Base-by-base conservation (phyloP, 2,113 vertebrate species). In the Callionymus lyra region DNA sequence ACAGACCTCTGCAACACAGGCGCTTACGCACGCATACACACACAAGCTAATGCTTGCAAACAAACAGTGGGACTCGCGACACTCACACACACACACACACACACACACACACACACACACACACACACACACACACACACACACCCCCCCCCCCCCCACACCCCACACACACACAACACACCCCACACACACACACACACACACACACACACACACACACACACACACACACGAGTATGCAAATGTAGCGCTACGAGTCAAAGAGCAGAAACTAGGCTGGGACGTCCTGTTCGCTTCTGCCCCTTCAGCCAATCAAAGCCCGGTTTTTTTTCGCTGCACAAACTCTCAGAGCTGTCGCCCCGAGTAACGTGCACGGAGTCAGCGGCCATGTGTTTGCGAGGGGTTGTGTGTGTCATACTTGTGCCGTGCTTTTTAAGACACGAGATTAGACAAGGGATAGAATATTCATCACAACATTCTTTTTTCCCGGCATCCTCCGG, bases 201-300 rank as follows among this genome's bases (percentile, higher is more conserved):
- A 48, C 40, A 10, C 9, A 12, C 27, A 31, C n/a, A 15, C 14
- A 19, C 34, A 44, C 16, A 48, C 31, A 55, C 11, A 36, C 19
- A 49, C 47, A 9, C 15, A 40, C 51, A 31, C 41, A 44, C 44
- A 34, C 51, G n/a, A n/a, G n/a, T n/a, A n/a, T n/a, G n/a, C 52
- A 49, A 19, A 31, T 27, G 21, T 8, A 27, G n/a, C n/a, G n/a
- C n/a, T n/a, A n/a, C n/a, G n/a, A n/a, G n/a, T n/a, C 44, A 45
- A 6, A 58, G 31, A 61, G 47, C 56, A 44, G 47, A 71, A 77
- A 77, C 65, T 70, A 77, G 72, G 70, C 70, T 70, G 64, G 68
- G 70, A 73, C 55, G 68, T 78, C 62, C 63, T 71, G 79, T 80
- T 74, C 70, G 49, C 59, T 70, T 60, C 56, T 57, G 50, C 47